Percentiles rank a stretch among this genome's conserved stretches.
Conservation (phyloP, 2,797 vertebrate genomes). For the Oreochromis grahami region DNA sequence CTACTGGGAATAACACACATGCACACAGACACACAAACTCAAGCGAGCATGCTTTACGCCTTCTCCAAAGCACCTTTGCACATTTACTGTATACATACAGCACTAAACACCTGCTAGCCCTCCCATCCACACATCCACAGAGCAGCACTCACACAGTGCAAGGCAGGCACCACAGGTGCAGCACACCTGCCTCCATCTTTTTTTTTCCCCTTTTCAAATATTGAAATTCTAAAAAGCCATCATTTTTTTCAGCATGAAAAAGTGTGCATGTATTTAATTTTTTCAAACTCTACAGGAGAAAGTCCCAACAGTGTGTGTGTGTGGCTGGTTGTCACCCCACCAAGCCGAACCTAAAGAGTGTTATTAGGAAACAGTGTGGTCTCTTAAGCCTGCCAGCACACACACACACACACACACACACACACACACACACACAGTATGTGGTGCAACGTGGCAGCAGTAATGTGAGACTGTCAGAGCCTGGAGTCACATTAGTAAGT, state of each 20-base stretch:
- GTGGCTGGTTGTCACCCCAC: slow-evolving; percentile 14
- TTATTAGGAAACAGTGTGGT: slow-evolving; percentile 55
- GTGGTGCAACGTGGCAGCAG: slow-evolving; percentile 36
- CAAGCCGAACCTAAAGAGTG: slow-evolving; percentile 39
- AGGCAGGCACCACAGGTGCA: background rate
- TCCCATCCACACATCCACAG: background rate
- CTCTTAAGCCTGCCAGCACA: slow-evolving; percentile 37
- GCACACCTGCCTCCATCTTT: slow-evolving; percentile 12
- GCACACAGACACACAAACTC: background rate
- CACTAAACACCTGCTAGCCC: background rate
- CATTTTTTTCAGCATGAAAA: background rate
- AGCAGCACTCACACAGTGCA: background rate
- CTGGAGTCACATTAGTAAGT: slow-evolving; percentile 49
- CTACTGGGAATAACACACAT: slow-evolving; percentile 7
- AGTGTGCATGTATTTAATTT: background rate
- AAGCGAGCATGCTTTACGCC: background rate
- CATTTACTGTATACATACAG: background rate
- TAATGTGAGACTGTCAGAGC: slow-evolving; percentile 44
- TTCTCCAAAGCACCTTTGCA: background rate
- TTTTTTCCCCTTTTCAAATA: background rate
- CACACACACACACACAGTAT: slow-evolving; percentile 16
- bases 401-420: background rate
- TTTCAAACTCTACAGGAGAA: background rate
- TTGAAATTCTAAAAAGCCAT: background rate
- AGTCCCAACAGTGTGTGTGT: background rate